Evolutionary conservation across 1,140 invertebrate species (phyloP).

Genomic region (Drosophila littoralis): DNA sequence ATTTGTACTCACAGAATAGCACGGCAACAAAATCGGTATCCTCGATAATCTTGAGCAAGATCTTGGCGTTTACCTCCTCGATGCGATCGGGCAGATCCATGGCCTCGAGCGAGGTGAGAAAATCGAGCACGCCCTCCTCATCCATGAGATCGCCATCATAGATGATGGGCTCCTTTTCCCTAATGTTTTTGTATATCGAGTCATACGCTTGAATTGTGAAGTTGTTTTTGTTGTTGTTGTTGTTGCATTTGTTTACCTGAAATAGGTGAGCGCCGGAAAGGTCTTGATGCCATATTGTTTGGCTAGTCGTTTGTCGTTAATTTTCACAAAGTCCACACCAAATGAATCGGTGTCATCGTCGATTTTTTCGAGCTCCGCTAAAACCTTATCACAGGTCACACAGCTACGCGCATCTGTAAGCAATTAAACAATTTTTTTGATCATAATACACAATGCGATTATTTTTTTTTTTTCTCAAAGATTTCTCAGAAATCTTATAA

Average conservation of each 20-base stretch:
- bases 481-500: slow-evolving; percentile 36
- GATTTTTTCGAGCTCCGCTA: slow-evolving; percentile 96
- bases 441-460: slow-evolving; percentile 42
- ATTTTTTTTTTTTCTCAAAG: slow-evolving; percentile 5
- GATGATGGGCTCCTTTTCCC: slow-evolving; percentile 95
- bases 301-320: slow-evolving; percentile 97
- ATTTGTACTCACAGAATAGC: slow-evolving; percentile 94
- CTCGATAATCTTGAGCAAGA: slow-evolving; percentile 95
- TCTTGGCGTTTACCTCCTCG: slow-evolving; percentile 97
- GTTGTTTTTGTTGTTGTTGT: neutral
- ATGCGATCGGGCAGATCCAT: slow-evolving; percentile 98
- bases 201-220: neutral
- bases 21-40: slow-evolving; percentile 96
- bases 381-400: slow-evolving; percentile 95
- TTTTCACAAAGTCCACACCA: slow-evolving; percentile 97
- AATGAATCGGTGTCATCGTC: slow-evolving; percentile 97
- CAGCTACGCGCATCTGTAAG: slow-evolving; percentile 94
- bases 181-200: slow-evolving; percentile 16
- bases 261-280: slow-evolving; percentile 97
- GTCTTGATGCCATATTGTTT: slow-evolving; percentile 97
- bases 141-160: slow-evolving; percentile 98
- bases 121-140: slow-evolving; percentile 96
- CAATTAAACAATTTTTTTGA: slow-evolving; percentile 17
- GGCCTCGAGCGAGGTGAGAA: slow-evolving; percentile 95
- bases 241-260: slow-evolving; percentile 85